Conservation (phyloP, 2,888 invertebrate species). For the Asteroscopus sphinx region DNA sequence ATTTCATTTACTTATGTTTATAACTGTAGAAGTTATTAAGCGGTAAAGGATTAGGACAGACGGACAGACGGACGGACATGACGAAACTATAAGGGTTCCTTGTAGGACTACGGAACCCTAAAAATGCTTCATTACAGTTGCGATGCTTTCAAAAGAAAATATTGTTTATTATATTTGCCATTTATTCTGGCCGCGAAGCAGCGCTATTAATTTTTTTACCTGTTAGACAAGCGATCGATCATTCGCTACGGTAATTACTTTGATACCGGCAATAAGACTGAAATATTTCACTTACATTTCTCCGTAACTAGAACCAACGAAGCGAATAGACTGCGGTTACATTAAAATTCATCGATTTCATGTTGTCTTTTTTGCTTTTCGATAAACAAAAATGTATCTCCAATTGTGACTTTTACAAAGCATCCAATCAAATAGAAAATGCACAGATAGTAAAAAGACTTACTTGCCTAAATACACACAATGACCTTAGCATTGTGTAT, state of each 20-base stretch:
- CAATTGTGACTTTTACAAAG: constrained; percentile 71
- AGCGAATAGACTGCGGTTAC: constrained; percentile 40
- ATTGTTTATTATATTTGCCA: constrained; percentile 25
- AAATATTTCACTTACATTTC: constrained; percentile 34
- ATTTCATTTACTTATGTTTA: too few relatives aligned
- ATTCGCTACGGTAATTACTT: constrained; percentile 31
- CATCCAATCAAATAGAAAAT: constrained; percentile 79
- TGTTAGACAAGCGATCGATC: constrained; percentile 36
- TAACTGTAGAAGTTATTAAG: too few relatives aligned
- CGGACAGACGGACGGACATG: too few relatives aligned
- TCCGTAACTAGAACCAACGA: constrained; percentile 30
- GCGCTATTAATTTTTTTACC: constrained; percentile 23
- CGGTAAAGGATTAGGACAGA: too few relatives aligned
- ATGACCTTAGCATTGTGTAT: constrained; percentile 68
- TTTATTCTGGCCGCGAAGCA: constrained; percentile 14
- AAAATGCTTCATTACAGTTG: constrained; percentile 61
- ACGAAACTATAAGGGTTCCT: too few relatives aligned
- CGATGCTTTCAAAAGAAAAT: constrained; percentile 66
- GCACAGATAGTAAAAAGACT: constrained; percentile 76
- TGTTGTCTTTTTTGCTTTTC: constrained; percentile 35
- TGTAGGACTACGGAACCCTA: too few relatives aligned
- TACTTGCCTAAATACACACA: constrained; percentile 78
- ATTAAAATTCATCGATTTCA: constrained; percentile 43
- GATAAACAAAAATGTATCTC: constrained; percentile 35
- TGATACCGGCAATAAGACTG: constrained; percentile 28